Evolutionary conservation across 1,140 invertebrate genomes (phyloP).

Genomic region (Drusus annulatus): DNA sequence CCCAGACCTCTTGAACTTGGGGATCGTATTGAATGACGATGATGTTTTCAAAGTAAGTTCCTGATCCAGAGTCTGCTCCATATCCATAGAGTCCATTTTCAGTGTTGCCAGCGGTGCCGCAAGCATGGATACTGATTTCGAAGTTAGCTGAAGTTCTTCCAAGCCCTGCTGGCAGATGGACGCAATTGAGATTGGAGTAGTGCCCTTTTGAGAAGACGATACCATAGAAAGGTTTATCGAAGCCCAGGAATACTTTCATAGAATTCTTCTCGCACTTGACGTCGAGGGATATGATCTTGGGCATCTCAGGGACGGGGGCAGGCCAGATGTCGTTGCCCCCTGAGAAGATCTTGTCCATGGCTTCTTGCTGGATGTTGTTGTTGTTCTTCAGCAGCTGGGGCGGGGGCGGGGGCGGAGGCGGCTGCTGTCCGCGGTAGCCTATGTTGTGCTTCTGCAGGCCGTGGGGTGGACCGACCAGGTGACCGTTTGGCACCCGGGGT

Average conservation of each 20-base stretch:
- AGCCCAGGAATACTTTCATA: constrained; percentile 93
- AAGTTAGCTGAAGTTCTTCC: constrained; percentile 90
- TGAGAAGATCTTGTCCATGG: constrained; percentile 69
- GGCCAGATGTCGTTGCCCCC: constrained; percentile 86
- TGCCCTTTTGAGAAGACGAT: constrained; percentile 95
- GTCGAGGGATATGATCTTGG: constrained; percentile 91
- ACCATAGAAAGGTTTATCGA: constrained; percentile 95
- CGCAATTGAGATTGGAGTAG: constrained; percentile 93
- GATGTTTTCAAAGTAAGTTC: constrained; percentile 95
- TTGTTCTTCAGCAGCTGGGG: constrained; percentile 69
- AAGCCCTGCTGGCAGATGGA: constrained; percentile 89
- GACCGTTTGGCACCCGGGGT: constrained; percentile 66
- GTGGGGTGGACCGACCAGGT: constrained; percentile 69
- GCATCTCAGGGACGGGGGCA: constrained; percentile 86
- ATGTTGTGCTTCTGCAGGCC: constrained; percentile 67
- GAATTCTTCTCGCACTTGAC: constrained; percentile 95
- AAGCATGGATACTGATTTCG: constrained; percentile 91
- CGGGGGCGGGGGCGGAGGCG: constrained; percentile 74
- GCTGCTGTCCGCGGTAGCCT: constrained; percentile 79
- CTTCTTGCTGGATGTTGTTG: constrained; percentile 70
- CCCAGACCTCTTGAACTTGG: constrained; percentile 96
- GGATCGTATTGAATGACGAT: constrained; percentile 96
- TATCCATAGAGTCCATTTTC: constrained; percentile 90
- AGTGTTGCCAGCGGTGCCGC: constrained; percentile 92
- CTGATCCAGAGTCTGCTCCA: constrained; percentile 87